Evolutionary conservation across 2,888 invertebrate species (phyloP).

Genomic region (Oasisia sp.): DNA sequence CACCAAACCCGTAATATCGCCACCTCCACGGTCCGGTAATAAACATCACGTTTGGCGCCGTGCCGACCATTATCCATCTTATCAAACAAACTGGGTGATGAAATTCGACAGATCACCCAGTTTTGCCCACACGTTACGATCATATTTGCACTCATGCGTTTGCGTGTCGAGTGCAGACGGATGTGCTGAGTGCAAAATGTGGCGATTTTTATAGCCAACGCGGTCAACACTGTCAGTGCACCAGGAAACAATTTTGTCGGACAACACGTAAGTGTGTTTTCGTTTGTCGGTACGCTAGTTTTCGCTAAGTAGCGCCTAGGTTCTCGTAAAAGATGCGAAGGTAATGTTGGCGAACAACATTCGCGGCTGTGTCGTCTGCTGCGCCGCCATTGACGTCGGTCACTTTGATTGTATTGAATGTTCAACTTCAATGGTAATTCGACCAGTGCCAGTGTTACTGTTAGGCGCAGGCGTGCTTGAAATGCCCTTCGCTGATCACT

Average conservation of each 20-base stretch:
- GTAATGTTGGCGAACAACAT: neutral
- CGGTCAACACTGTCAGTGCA: neutral
- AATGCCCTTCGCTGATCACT: neutral
- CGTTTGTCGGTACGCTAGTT: conserved; percentile 7
- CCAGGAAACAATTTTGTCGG: neutral
- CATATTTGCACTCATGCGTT: neutral
- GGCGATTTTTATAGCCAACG: conserved; percentile 3
- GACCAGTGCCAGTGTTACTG: neutral
- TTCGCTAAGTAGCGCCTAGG: neutral
- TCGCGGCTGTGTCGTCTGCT: neutral
- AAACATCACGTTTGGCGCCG: neutral
- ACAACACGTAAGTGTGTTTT: neutral
- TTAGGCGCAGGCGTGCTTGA: neutral
- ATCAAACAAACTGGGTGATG: neutral
- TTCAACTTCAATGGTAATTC: neutral
- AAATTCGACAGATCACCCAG: conserved; percentile 1
- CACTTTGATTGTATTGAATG: neutral
- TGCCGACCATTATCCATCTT: neutral
- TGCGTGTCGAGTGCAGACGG: conserved; percentile 13
- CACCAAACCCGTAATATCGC: neutral
- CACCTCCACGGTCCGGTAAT: neutral
- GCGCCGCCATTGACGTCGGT: neutral
- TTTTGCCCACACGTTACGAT: neutral
- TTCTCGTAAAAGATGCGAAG: neutral
- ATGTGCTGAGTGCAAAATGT: conserved; percentile 5